phyloP scores from a whole-genome alignment of 1,140 invertebrate species.

The Vollenhovia emeryi region DNA sequence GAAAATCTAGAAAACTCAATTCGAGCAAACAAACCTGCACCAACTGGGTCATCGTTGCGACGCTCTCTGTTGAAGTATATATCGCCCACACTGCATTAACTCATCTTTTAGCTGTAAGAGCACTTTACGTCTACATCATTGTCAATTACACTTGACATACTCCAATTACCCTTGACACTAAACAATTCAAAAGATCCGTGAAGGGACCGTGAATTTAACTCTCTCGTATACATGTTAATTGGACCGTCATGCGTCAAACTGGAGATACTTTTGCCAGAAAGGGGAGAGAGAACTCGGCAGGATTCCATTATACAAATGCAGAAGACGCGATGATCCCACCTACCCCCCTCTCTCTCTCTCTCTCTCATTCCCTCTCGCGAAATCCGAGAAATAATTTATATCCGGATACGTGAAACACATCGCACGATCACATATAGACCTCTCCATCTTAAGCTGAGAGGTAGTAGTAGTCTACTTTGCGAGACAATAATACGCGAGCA shows the following conservation, averaged over 20 bases:
- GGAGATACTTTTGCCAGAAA: conserved; percentile 5
- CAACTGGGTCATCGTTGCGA: not conserved
- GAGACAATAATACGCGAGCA: conserved; percentile 75
- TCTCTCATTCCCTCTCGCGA: not conserved
- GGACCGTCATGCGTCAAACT: not conserved
- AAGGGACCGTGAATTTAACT: not conserved
- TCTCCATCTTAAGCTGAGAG: not conserved
- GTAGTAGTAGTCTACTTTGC: conserved; percentile 38
- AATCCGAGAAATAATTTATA: conserved; percentile 72
- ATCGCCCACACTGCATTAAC: not conserved
- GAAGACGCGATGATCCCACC: not conserved
- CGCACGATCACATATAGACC: conserved; percentile 34
- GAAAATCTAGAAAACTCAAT: not conserved
- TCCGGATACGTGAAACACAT: conserved; percentile 52
- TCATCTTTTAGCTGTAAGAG: not conserved
- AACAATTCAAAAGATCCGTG: not conserved
- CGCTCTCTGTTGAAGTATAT: not conserved
- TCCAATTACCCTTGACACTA: not conserved
- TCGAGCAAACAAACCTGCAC: not conserved
- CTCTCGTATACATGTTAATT: not conserved
- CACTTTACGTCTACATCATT: not conserved
- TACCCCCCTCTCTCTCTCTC: not conserved
- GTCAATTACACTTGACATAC: not conserved
- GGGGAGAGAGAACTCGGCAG: not conserved
- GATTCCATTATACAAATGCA: conserved; percentile 71